Base-by-base conservation (phyloP, 2,888 invertebrate species). In the Trissoscelio sp. region DNA sequence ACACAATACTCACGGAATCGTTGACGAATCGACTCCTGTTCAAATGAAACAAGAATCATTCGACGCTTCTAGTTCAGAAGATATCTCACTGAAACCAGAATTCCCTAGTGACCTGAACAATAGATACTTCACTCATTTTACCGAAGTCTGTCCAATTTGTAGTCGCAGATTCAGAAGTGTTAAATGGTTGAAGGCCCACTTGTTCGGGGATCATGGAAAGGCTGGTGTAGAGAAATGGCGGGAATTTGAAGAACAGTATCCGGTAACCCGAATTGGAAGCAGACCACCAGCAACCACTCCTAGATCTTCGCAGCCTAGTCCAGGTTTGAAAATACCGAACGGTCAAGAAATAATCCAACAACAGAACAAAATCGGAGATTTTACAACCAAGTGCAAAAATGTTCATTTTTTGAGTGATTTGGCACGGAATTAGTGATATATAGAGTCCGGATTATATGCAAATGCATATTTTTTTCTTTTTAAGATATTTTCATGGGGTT, bases 1-100 rank as follows among this genome's bases (percentile, higher is more conserved):
- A 90, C 97, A 98, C 90, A 99, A 99, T 92, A 98, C 98, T 31
- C 99, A 99, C 91, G 99, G 99, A 14, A 97, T 99, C 79, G 95
- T 96, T 11, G 97, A 97, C 83, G 97, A 97, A 72, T 95, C 95
- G 0, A 74, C 87, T 4, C 72, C 86, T 0, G 77, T 82, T 24
- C 85, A 86, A 58, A 87, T 80, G 22, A 90, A 88, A 75, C 91
- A 89, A 79, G 89, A 89, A 34, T 72, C 80, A 1, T 87, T 88
- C 79, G 89, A 89, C 69, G 48, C 78, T 0, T 67, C 81, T 0
- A 79, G 84, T 46, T 84, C 89, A 84, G 84, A 91, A 28, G 93
- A 93, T 81, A 84, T 91, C 0, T 90, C 93, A 0, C 87, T 94
- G 28, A 93, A 93, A 85, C 93, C 93, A 0, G 92, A 92, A 31